phyloP scores from a whole-genome alignment of 2,113 vertebrate species.

The Mesembrinibis cayennensis region DNA sequence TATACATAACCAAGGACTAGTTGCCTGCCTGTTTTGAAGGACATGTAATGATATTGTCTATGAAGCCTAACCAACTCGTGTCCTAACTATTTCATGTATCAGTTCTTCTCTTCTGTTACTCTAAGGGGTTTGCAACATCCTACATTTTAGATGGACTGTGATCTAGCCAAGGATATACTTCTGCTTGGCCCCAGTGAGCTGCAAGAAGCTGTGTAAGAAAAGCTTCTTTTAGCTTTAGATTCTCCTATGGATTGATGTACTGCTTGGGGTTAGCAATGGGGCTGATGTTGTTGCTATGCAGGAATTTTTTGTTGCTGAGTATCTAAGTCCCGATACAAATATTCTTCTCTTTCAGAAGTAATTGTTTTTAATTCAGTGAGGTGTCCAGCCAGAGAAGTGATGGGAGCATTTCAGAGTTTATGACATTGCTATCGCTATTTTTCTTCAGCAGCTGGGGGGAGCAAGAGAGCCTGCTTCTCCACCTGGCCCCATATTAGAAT shows the following conservation, averaged over 20 bases:
- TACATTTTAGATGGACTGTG: background rate
- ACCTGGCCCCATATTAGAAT: background rate
- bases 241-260: background rate
- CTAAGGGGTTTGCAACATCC: background rate
- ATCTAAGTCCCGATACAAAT: background rate
- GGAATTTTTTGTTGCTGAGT: background rate
- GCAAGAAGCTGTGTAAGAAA: background rate
- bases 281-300: background rate
- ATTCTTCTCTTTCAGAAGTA: background rate
- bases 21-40: background rate
- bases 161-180: background rate
- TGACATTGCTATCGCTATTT: background rate
- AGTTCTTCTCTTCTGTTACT: background rate
- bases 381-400: background rate
- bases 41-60: background rate
- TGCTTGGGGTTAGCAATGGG: background rate
- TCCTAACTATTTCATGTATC: background rate
- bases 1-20: background rate
- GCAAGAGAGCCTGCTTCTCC: constrained; percentile 19
- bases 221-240: background rate
- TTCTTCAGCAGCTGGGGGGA: constrained; percentile 52
- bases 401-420: background rate
- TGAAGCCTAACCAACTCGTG: background rate
- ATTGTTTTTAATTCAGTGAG: background rate
- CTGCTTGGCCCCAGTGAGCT: background rate